Percentiles rank a stretch among this genome's conserved stretches.
Evolutionary conservation across 2,888 invertebrate genomes (phyloP).

Genomic region (Noctua comes): DNA sequence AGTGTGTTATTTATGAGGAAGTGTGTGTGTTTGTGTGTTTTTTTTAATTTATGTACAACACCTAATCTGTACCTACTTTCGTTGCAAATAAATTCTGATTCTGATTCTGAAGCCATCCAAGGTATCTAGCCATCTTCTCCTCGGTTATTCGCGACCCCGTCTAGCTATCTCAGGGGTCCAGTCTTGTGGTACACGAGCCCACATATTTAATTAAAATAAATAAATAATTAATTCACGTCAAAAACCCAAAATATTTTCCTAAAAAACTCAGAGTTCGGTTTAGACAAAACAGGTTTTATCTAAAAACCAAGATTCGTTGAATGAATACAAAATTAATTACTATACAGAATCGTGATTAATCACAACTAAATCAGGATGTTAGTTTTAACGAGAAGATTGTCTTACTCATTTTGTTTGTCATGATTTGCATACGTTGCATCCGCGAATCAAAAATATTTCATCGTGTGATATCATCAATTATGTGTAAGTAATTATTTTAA

Average conservation of each 20-base stretch:
- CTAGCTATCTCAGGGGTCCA: too few relatives aligned
- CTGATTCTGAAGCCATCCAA: background rate
- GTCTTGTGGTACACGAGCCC: too few relatives aligned
- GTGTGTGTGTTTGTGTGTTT: too few relatives aligned
- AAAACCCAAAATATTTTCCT: background rate
- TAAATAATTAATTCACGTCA: background rate
- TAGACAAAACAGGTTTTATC: background rate
- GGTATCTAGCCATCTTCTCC: background rate
- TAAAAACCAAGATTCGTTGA: background rate
- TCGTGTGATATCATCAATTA: conserved; percentile 25
- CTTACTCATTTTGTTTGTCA: background rate
- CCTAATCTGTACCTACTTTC: too few relatives aligned
- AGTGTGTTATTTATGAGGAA: background rate
- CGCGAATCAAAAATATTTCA: conserved; percentile 23
- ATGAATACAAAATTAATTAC: conserved; percentile 1
- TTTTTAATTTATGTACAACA: too few relatives aligned
- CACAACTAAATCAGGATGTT: conserved; percentile 49
- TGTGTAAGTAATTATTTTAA: conserved; percentile 4
- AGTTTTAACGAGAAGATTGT: conserved; percentile 19
- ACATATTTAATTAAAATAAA: background rate
- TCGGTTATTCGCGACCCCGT: background rate
- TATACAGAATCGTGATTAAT: conserved; percentile 50
- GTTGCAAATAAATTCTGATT: too few relatives aligned
- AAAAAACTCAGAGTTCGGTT: background rate
- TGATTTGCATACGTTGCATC: conserved; percentile 45